phyloP scores from a whole-genome alignment of 2,888 invertebrate species.

The Schrankia costaestrigalis region DNA sequence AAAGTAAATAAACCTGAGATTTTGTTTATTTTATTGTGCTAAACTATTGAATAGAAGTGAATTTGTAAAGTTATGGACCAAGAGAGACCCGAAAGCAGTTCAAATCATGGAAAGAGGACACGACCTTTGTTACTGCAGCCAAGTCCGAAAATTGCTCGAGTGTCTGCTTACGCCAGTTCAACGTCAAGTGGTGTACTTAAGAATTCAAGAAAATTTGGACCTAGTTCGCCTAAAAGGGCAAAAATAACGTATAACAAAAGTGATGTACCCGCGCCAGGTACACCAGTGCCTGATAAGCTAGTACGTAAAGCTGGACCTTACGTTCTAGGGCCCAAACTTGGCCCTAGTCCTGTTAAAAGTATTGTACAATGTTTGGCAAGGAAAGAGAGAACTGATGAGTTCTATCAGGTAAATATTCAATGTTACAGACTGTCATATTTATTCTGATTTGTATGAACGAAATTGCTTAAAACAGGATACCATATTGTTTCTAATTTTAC shows the following conservation, averaged over 20 bases:
- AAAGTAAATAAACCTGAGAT: too few species aligned
- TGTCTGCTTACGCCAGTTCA: slow-evolving; percentile 56
- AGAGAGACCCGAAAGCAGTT: slow-evolving; percentile 62
- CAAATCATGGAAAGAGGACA: slow-evolving; percentile 69
- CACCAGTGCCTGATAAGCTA: slow-evolving; percentile 74
- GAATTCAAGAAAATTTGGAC: slow-evolving; percentile 51
- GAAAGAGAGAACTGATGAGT: slow-evolving; percentile 85
- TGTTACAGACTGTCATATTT: too few species aligned
- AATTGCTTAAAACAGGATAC: too few species aligned
- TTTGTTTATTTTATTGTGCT: slow-evolving; percentile 4
- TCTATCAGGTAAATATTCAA: slow-evolving; percentile 77
- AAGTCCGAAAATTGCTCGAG: slow-evolving; percentile 63
- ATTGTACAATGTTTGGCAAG: slow-evolving; percentile 88
- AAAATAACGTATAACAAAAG: slow-evolving; percentile 54
- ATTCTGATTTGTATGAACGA: too few species aligned
- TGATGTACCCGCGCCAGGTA: slow-evolving; percentile 74
- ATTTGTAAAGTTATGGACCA: slow-evolving; percentile 59
- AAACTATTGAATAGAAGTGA: slow-evolving; percentile 9
- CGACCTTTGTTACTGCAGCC: slow-evolving; percentile 70
- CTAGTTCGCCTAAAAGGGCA: slow-evolving; percentile 45
- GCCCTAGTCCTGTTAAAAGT: slow-evolving; percentile 87
- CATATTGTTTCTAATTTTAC: too few species aligned
- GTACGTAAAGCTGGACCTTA: slow-evolving; percentile 85
- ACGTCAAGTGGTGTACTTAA: slow-evolving; percentile 56
- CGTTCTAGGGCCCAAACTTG: slow-evolving; percentile 84